Conservation (phyloP, 1,140 invertebrate species). For the Paraescarpia echinospica region DNA sequence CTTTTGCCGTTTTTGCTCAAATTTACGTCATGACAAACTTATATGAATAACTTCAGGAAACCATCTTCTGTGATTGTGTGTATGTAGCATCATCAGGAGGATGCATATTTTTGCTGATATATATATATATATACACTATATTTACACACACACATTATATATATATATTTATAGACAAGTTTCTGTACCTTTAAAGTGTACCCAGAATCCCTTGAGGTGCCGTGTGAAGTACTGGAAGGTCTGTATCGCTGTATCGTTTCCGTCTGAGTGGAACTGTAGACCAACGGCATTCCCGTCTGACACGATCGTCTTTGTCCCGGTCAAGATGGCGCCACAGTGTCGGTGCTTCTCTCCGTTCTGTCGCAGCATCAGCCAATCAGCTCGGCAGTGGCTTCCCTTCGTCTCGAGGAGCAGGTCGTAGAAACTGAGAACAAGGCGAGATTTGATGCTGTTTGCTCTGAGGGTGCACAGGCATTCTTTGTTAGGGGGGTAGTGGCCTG, state of each 20-base stretch:
- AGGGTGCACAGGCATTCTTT: slow-evolving; percentile 25
- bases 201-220: slow-evolving; percentile 27
- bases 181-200: slow-evolving; percentile 20
- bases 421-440: slow-evolving; percentile 24
- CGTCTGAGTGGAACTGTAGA: slow-evolving; percentile 25
- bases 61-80: too few relatives aligned
- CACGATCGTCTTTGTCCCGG: slow-evolving; percentile 20
- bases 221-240: slow-evolving; percentile 30
- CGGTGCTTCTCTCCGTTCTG: slow-evolving; percentile 26
- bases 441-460: neutral
- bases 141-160: too few relatives aligned
- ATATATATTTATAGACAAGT: too few relatives aligned
- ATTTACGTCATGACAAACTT: too few relatives aligned
- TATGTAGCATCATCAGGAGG: too few relatives aligned
- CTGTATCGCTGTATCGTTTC: slow-evolving; percentile 16
- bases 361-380: slow-evolving; percentile 29
- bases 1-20: too few relatives aligned
- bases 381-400: slow-evolving; percentile 21
- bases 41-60: too few relatives aligned
- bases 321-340: slow-evolving; percentile 29
- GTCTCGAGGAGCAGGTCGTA: slow-evolving; percentile 28
- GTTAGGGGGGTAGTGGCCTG: slow-evolving; percentile 19
- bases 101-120: too few relatives aligned
- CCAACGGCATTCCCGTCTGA: slow-evolving; percentile 15
- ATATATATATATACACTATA: too few relatives aligned